Evolutionary conservation across 2,797 vertebrate species (phyloP), one percentile per base, ranked within the genome.

Genomic region (Acipenser ruthenus): DNA sequence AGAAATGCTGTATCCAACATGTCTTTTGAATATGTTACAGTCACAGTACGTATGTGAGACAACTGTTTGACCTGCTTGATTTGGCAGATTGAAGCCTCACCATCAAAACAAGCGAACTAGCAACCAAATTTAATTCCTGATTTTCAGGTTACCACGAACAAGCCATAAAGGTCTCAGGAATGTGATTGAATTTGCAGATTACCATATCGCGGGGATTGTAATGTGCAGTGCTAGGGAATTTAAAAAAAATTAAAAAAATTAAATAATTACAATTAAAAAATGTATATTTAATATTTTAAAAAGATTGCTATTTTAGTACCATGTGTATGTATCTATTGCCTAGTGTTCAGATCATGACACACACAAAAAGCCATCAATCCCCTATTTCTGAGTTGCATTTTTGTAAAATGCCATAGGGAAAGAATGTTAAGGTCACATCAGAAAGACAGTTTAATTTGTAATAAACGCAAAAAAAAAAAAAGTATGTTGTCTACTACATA

Each of bases 251-350:
- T 37, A 37, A 5, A 37, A 37, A 5, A 37, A 37, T 37, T 18
- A 18, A 37, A 37, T 37, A 37, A 37, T 37, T 4, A 37, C 3
- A 5, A 37, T 37, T 37, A 1, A 37, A 73, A 67, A 77, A 68
- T 78, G 77, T 77, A 55, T 68, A 76, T 77, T 79, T 85, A 85
- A 88, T 85, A 86, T 81, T 75, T 78, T 77, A 78, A 79, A 79
- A 55, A 79, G 80, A 78, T 78, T 81, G 82, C 77, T 87, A 82
- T 85, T 86, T 88, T 87, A 84, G 77, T 84, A 84, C 78, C 69
- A 70, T 80, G 62, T 71, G 78, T 72, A 64, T 71, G 78, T 72
- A 64, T 68, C 73, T 77, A 67, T 80, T 76, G 74, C 74, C 69
- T 74, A 69, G 74, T 58, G 56, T 67, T 49, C 69, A 73, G 77